Evolutionary conservation across 2,113 vertebrate species (phyloP).

Genomic region (Odocoileus virginianus): DNA sequence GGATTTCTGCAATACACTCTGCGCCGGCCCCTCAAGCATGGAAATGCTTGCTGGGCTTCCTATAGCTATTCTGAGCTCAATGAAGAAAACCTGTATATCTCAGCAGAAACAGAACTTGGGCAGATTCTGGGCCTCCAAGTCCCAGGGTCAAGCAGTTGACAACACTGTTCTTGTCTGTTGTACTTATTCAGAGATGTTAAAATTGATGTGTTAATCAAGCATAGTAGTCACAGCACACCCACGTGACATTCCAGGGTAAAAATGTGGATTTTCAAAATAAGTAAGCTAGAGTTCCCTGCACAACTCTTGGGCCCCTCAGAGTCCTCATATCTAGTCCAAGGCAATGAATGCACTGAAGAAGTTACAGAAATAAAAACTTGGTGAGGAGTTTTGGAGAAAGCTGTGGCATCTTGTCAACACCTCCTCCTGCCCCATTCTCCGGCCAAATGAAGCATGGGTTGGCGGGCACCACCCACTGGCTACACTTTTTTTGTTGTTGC

Average conservation of each 20-base stretch:
- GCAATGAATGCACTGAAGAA: background rate
- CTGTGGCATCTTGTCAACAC: background rate
- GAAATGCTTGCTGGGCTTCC: background rate
- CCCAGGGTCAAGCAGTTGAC: background rate
- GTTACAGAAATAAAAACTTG: background rate
- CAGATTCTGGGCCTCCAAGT: background rate
- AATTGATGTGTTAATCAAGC: background rate
- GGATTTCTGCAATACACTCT: background rate
- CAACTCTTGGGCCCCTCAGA: background rate
- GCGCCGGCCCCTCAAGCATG: accelerated
- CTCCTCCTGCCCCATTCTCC: background rate
- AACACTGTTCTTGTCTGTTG: background rate
- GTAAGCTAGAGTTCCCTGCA: background rate
- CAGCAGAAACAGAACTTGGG: background rate
- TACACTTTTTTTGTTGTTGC: background rate
- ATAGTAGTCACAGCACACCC: background rate
- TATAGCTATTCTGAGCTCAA: accelerated
- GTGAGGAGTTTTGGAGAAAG: background rate
- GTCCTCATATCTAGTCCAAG: background rate
- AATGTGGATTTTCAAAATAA: background rate
- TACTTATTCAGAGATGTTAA: too few species aligned
- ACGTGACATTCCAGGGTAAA: background rate
- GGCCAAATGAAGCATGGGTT: background rate
- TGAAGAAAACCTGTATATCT: background rate
- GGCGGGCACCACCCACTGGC: background rate